Conservation (phyloP, 2,888 invertebrate genomes). For the Pseudolycoriella hygida region DNA sequence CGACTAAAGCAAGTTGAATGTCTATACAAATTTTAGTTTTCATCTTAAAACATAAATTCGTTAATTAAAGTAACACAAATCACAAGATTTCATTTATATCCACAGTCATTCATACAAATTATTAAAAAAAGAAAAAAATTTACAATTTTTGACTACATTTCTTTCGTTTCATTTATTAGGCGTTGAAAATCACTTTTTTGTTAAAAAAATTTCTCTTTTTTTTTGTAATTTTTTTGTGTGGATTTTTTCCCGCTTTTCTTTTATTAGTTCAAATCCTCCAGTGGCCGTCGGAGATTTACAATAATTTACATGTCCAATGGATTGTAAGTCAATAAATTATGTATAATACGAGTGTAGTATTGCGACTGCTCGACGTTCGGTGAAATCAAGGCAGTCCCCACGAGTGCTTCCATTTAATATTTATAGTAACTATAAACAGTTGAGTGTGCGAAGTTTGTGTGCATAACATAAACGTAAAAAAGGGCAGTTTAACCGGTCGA, state of each 20-base stretch:
- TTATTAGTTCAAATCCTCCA: constrained; percentile 23
- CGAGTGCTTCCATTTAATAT: constrained; percentile 13
- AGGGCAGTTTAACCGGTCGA: not conserved
- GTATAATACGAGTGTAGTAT: not conserved
- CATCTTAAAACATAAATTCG: too few species aligned
- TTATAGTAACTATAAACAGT: too few species aligned
- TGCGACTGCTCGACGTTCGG: not conserved
- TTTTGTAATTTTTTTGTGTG: too few species aligned
- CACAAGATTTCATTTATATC: too few species aligned
- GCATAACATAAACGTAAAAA: not conserved
- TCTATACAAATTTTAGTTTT: too few species aligned
- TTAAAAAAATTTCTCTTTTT: not conserved
- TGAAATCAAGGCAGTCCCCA: constrained; percentile 12
- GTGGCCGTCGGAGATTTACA: constrained; percentile 20
- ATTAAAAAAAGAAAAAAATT: not conserved
- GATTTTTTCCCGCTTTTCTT: not conserved
- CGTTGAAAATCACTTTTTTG: not conserved
- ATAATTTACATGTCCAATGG: not conserved
- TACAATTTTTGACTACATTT: constrained; percentile 3
- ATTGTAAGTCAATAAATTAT: not conserved
- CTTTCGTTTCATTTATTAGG: not conserved
- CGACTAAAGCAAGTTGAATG: too few species aligned
- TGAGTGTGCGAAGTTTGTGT: not conserved
- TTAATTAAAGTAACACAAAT: too few species aligned
- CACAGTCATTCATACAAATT: too few species aligned